Percentiles rank a stretch among this genome's conserved stretches.
Evolutionary conservation across 92 coral and sea anemone species (phyloP).

Genomic region (Desmophyllum pertusum): DNA sequence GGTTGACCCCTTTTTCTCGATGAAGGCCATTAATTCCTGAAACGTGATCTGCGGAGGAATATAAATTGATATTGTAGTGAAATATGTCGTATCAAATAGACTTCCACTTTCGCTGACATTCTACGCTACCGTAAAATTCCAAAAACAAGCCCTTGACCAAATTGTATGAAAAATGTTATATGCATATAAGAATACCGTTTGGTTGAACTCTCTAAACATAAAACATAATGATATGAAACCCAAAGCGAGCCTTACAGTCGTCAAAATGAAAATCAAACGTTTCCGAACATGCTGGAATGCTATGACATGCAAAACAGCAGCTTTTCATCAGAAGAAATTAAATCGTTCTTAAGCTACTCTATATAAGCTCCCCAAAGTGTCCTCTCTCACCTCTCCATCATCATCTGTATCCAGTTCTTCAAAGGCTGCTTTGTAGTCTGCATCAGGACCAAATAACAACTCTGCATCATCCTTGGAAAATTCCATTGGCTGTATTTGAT

Average conservation of each 20-base stretch:
- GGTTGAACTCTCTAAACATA: too few species aligned
- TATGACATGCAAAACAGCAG: neutral
- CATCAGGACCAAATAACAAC: slow-evolving; percentile 85
- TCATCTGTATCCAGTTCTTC: slow-evolving; percentile 95
- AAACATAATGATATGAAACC: too few species aligned
- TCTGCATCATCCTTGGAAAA: slow-evolving; percentile 85
- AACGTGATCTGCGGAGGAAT: slow-evolving; percentile 79
- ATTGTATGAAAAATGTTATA: too few species aligned
- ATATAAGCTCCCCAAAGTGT: neutral
- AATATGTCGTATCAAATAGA: too few species aligned
- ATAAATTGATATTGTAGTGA: neutral
- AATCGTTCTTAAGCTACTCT: neutral
- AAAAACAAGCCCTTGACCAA: too few species aligned
- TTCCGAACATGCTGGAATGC: too few species aligned
- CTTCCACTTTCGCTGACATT: too few species aligned
- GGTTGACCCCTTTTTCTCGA: slow-evolving; percentile 97
- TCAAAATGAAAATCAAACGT: too few species aligned
- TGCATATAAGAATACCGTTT: too few species aligned
- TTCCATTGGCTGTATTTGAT: slow-evolving; percentile 70
- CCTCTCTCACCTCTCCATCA: slow-evolving; percentile 86
- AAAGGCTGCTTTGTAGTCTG: slow-evolving; percentile 89
- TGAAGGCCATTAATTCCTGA: slow-evolving; percentile 96
- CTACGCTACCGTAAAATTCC: too few species aligned
- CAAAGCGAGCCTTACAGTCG: too few species aligned
- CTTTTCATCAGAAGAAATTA: neutral